phyloP scores from a whole-genome alignment of 2,113 vertebrate genomes.

The Meriones unguiculatus region DNA sequence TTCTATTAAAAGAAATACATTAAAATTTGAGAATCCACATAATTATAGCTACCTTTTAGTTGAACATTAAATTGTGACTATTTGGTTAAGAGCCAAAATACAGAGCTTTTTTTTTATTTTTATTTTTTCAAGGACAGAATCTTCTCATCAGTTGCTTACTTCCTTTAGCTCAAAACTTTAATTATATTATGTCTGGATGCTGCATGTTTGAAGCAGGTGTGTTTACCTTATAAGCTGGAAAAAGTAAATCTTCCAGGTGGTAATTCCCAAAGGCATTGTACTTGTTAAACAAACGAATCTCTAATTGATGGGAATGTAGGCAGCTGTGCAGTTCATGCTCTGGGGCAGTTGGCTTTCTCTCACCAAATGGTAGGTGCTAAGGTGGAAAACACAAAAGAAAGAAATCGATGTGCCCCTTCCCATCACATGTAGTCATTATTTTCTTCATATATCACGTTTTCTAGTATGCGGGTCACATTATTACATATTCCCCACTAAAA shows the following conservation, averaged over 20 bases:
- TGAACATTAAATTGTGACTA: neutral
- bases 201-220: neutral
- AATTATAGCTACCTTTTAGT: neutral
- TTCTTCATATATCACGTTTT: constrained; percentile 37
- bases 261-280: neutral
- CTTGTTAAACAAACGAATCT: constrained; percentile 49
- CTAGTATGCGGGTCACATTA: neutral
- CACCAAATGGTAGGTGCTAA: neutral
- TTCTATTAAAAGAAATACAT: constrained; percentile 15
- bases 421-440: neutral
- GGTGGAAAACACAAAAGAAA: neutral
- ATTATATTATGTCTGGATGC: constrained; percentile 1
- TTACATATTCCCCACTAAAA: neutral
- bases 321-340: neutral
- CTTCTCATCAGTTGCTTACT: neutral
- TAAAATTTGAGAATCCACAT: neutral
- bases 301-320: neutral
- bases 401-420: neutral
- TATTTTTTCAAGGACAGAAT: neutral
- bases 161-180: constrained; percentile 47
- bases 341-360: neutral
- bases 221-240: constrained; percentile 29
- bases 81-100: neutral
- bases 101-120: neutral
- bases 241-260: constrained; percentile 26